Evolutionary conservation across 2,113 vertebrate genomes (phyloP).

Genomic region (Centropus unirufus): DNA sequence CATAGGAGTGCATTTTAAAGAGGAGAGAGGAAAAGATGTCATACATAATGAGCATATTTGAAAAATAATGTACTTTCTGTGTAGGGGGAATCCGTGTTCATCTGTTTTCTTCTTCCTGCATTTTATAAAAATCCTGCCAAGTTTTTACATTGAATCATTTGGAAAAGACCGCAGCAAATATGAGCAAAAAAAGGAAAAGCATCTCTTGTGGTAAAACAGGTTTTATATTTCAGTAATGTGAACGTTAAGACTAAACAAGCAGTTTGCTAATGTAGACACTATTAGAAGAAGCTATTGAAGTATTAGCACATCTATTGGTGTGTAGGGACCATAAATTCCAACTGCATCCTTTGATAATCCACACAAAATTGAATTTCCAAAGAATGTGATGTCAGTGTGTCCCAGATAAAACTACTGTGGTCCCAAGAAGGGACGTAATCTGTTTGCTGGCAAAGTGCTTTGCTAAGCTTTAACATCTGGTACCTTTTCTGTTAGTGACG

Average conservation of each 20-base stretch:
- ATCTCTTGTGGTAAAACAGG: background rate
- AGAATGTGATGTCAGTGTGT: background rate
- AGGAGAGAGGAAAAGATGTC: background rate
- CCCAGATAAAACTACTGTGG: background rate
- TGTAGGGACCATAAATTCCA: background rate
- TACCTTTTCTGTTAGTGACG: background rate
- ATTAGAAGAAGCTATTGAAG: background rate
- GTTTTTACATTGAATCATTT: background rate
- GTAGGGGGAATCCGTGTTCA: background rate
- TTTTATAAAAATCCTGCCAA: background rate
- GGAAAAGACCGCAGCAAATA: background rate
- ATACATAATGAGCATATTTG: background rate
- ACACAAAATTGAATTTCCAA: background rate
- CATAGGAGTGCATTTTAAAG: background rate
- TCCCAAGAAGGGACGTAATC: background rate
- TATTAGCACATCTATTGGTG: background rate
- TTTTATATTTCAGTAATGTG: background rate
- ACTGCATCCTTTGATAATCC: background rate
- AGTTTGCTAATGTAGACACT: background rate
- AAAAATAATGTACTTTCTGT: background rate
- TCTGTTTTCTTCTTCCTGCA: background rate
- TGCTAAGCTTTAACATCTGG: background rate
- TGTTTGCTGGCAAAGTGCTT: background rate
- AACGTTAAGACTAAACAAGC: background rate
- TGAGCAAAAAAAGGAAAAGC: background rate